Base-by-base conservation (phyloP, 1,140 invertebrate species). In the Doryteuthis pealeii region DNA sequence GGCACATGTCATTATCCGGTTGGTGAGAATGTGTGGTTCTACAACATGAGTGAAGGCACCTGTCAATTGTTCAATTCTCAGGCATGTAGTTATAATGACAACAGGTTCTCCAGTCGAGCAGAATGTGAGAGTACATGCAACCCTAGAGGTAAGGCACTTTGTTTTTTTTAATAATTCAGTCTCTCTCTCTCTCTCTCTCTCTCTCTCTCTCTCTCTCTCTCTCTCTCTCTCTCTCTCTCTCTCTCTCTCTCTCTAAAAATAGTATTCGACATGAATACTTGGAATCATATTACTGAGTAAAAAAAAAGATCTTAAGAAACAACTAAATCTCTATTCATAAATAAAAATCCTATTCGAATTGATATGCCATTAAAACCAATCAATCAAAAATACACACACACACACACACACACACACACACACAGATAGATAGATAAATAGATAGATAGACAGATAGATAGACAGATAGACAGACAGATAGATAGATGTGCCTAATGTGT, bases 61-160 rank as follows among this genome's bases (percentile, higher is more conserved):
- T 83, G 82, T 74, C 69, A 82, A 66, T 35, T 71, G 40, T 82
- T 81, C 70, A 73, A 77, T 30, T 81, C 81, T 73, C 79, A 80
- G 54, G 80, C 79, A 65, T 83, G 82, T 74, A 69, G 70, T 28
- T 79, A 80, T 18, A 83, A 83, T 76, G 70, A 79, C 32, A 83
- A 83, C 54, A 79, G 77, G 40, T 83, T 82, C 71, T 72, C 74
- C 31, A 77, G 69, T 2, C 6, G 35, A 18, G 73, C 40, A 26
- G 74, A 74, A 26, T 80, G 78, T 71, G 71, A 74, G 54, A 79
- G 78, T 76, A 86, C 76, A 72, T 81, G 66, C 73, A 73, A 74
- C 71, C 71, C 45, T 71, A 79, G 45, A 62, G 74, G 68, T 84
- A 85, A 75, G 74, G 74, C 32, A 77, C 77, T 15, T 86, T 89